Conservation (phyloP, 2,113 vertebrate genomes). For the Platanista minor region DNA sequence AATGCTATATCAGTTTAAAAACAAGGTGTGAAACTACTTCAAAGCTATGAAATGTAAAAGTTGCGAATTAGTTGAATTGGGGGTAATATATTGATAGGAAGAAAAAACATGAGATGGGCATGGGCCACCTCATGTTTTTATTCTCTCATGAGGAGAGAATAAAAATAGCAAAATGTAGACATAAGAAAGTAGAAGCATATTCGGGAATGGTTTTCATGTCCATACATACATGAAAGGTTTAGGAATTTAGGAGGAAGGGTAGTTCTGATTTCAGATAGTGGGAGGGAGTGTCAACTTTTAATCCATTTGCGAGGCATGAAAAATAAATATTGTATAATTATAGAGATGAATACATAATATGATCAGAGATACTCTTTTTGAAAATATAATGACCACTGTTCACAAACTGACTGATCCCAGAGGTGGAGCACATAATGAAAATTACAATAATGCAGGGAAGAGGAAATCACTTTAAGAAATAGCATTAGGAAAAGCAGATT, state of each 20-base stretch:
- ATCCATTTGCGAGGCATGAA: not conserved
- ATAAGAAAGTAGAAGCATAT: not conserved
- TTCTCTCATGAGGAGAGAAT: not conserved
- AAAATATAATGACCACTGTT: not conserved
- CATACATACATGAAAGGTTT: not conserved
- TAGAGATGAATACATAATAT: not conserved
- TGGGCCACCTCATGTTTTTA: not conserved
- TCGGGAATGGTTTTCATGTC: not conserved
- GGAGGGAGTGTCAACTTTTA: not conserved
- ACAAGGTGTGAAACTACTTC: not conserved
- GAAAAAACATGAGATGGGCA: not conserved
- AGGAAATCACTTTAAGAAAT: not conserved
- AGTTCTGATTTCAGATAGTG: not conserved
- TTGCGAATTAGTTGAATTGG: not conserved
- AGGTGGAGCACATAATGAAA: not conserved
- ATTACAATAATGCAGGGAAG: not conserved
- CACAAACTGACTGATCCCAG: not conserved
- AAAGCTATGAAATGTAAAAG: not conserved
- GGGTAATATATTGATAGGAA: not conserved
- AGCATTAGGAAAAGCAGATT: not conserved
- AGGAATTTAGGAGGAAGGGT: not conserved
- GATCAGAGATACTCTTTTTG: not conserved
- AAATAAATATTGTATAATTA: not conserved
- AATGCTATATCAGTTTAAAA: not conserved
- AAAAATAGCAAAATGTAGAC: not conserved